Base-by-base conservation (phyloP, 2,888 invertebrate genomes). In the Ecliptopera silaceata region DNA sequence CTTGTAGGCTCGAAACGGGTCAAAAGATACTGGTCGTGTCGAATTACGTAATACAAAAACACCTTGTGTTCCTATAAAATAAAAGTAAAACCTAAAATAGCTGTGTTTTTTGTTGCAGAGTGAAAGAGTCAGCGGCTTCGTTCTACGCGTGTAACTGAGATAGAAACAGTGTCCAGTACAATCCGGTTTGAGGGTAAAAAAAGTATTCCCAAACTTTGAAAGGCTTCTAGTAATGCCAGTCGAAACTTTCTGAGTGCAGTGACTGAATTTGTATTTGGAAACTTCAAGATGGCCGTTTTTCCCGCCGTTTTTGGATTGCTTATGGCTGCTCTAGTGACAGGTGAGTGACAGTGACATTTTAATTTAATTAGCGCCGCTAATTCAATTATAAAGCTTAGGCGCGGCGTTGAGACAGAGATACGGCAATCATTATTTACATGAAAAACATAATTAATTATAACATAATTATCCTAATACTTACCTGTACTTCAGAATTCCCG, bases 221-320 rank as follows among this genome's bases (percentile, higher is more conserved):
- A 71, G 73, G 38, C 75, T 78, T 75, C 84, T 85, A 87, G 86
- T 84, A 77, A 87, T 88, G 88, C 81, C 70, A 69, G 75, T 66
- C 59, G 63, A 72, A 71, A 61, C 56, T 58, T 70, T 71, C 68
- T 68, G 62, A 73, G 72, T 74, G 79, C 75, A 75, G 74, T 74
- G 65, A 58, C 65, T 67, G 72, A 69, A 44, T 42, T 55, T 72
- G 71, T 54, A 60, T 56, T 56, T 46, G 42, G 44, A 44, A 52
- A 64, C 65, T 70, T 66, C 79, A 88, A 88, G 75, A 89, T 89
- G 89, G 84, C 88, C 58, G 80, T 68, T 57, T 63, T 88, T 84
- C 81, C 88, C 88, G 89, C 88, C 69, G 65, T 88, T 84, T 83
- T 89, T 68, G 86, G 84, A 79, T 77, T 88, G 69, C 68, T 88